Evolutionary conservation across 2,797 vertebrate species (phyloP).

Genomic region (Carapus acus): DNA sequence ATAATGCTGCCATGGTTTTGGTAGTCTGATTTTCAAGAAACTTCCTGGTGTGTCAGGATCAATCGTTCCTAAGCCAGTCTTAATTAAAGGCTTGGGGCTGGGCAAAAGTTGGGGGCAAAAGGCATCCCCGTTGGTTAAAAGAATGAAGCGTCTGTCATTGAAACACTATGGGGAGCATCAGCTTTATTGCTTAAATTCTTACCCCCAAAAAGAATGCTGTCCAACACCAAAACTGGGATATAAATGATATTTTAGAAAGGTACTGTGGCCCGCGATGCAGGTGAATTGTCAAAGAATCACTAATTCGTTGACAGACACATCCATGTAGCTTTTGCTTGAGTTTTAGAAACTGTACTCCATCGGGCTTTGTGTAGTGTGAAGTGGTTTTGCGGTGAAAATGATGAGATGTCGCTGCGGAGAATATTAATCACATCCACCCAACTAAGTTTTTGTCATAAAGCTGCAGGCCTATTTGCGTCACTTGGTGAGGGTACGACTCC

Average conservation of each 20-base stretch:
- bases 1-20: constrained; percentile 68
- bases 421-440: no score
- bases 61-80: constrained; percentile 78
- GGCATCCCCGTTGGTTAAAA: constrained; percentile 66
- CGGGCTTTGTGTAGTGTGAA: no score
- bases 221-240: constrained; percentile 8
- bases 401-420: no score
- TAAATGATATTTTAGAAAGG: no score
- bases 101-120: constrained; percentile 70
- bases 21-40: constrained; percentile 72
- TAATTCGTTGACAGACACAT: background rate
- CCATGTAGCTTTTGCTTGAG: constrained; percentile 8
- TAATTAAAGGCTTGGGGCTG: constrained; percentile 78
- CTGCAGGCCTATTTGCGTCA: no score
- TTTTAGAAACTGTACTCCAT: no score
- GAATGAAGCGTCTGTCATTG: constrained; percentile 66
- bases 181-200: constrained; percentile 63
- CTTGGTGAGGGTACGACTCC: no score
- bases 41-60: constrained; percentile 78
- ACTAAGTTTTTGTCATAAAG: no score
- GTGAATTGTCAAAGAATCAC: no score
- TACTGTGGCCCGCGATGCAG: no score
- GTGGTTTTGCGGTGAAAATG: no score
- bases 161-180: constrained; percentile 60
- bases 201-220: constrained; percentile 28